These are phyloP conservation scores for Acanthosepion esculentum DNA, from an alignment of 2,888 invertebrate genomes.

Conservation along the genomic window DNA sequence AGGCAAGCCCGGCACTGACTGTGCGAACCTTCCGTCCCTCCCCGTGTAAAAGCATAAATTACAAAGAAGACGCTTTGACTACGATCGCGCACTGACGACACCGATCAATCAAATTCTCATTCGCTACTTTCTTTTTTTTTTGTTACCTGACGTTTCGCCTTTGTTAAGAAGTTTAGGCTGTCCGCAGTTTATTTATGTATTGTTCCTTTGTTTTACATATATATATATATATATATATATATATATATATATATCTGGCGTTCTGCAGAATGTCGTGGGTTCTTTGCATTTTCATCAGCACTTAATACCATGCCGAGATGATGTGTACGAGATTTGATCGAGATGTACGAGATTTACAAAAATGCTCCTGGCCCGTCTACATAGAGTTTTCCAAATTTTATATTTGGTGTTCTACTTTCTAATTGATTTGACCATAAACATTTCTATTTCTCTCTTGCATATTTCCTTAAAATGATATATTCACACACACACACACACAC, in stretches of 20 bases:
- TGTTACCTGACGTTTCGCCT: background rate
- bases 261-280: background rate
- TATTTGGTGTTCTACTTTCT: too few relatives aligned
- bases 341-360: too few relatives aligned
- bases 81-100: background rate
- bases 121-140: background rate
- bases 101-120: background rate
- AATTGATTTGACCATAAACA: too few relatives aligned
- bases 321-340: background rate
- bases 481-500: too few relatives aligned
- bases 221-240: too few relatives aligned
- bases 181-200: too few relatives aligned
- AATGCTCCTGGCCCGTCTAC: too few relatives aligned
- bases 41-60: background rate
- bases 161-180: background rate
- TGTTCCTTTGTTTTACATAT: too few relatives aligned
- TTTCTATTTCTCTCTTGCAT: too few relatives aligned
- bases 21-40: background rate
- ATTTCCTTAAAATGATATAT: too few relatives aligned
- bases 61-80: background rate
- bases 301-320: background rate
- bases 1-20: background rate
- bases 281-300: background rate
- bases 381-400: too few relatives aligned
- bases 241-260: background rate